Evolutionary conservation across 1,140 invertebrate species (phyloP), one percentile per base, ranked within the genome.

Genomic region (Sarcophaga bullata): DNA sequence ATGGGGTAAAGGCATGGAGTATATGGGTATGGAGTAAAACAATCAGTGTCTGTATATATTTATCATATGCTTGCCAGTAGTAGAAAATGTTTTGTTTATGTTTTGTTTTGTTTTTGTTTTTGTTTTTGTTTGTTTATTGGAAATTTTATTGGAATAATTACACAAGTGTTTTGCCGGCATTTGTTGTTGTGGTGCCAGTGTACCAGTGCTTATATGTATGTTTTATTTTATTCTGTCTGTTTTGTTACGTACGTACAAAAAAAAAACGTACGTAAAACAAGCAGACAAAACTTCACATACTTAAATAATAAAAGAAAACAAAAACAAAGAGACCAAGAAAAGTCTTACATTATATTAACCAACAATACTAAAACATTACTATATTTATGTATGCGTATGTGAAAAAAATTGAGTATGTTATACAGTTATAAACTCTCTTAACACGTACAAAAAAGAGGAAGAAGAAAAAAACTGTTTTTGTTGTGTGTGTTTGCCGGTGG

Each of bases 131-230:
- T 58, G 13, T 15, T 58, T n/a, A 58, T 58, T 58, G 54, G 54
- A 58, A 58, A 58, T 58, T 15, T n/a, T n/a, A n/a, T 58, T 58
- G 54, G 54, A 58, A 58, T 58, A 58, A 58, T 58, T 58, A 58
- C 54, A 58, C 54, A 58, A 58, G 54, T 58, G 54, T 58, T 58
- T 58, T 58, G 54, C 54, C 54, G 54, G 54, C 54, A 58, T 58
- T 58, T 58, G 54, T 58, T 58, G 13, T 58, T 58, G 54, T 11
- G 10, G 10, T 37, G 25, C 25, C 1, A 37, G 25, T 37, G 25
- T 37, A 37, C 25, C 25, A 37, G 25, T 37, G 25, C 10, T 13
- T 58, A 7, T 15, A 15, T 58, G 13, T 6, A 52, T 58, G n/a
- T n/a, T n/a, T n/a, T n/a, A n/a, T 11, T 58, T 58, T 13, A 15